Evolutionary conservation across 2,113 vertebrate genomes (phyloP), one percentile per base, ranked within the genome.

Genomic region (human): DNA sequence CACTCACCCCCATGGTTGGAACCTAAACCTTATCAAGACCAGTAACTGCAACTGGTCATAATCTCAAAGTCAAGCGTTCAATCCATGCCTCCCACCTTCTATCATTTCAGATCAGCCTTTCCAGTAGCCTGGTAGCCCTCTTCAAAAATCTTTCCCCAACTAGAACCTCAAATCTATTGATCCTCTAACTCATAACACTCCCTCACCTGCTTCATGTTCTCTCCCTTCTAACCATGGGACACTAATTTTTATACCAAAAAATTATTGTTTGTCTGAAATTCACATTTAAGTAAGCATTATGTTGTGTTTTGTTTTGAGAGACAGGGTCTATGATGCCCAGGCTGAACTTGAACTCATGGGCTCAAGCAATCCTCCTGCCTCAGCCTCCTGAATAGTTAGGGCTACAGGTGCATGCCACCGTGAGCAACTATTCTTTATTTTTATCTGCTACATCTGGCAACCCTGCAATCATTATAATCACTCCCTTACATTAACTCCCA

Each of bases 381-480:
- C 43, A 30, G 43, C 8, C 16, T 78, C 27, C 25, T 45, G 27
- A 78, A 45, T 18, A 76, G 43, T 27, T 17, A 45, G 75, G 43
- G 43, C 43, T 48, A 78, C 8, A 8, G 27, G 75, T 27, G 45
- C 1, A 14, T 14, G 8, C 43, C 43, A 32, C 75, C 3, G 3
- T 78, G 14, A 27, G 6, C 66, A 3, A 18, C 43, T 48, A 30
- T 0, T 45, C 50, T 52, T 9, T 30, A 59, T 59, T 50, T 86
- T 93, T 32, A 57, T 87, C 81, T 61, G 85, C n/a, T 61, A 80
- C 38, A 76, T 40, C 35, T 90, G 57, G 23, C 43, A 94, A 52
- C 22, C 68, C 50, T 89, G 20, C 18, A 48, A 6, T 45, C 57
- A 72, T 81, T 16, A 43, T 43, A 70, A 50, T 64, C 16, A 78